Evolutionary conservation across 2,888 invertebrate species (phyloP), one percentile per base, ranked within the genome.

Genomic region (Phrixothrix hirtus): DNA sequence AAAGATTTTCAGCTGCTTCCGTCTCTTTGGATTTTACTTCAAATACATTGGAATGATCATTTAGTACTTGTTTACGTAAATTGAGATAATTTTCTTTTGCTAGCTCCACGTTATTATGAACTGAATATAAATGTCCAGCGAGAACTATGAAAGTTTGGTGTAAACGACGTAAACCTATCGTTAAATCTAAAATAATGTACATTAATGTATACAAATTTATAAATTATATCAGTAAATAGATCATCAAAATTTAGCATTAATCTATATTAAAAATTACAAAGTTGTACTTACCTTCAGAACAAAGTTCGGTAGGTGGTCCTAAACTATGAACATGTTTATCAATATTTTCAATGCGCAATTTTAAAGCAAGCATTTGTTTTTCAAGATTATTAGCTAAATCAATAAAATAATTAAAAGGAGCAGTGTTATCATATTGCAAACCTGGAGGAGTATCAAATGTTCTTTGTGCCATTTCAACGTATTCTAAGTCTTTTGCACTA

Each of bases 11-110:
- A 12, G 61, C 35, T 11, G 53, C 55, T 11, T 63, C 57, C 5
- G 59, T 52, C 35, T 64, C 62, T 34, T 62, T 65, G 13, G 58
- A 55, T 6, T 65, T 49, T 48, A 75, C 74, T 59, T 84, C 87
- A 69, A 93, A 93, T 0, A 92, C 86, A 66, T 92, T 86, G 2
- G 82, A 80, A 65, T 93, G 92, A 65, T 94, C 93, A 48, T 89
- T 87, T 30, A 87, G 79, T 11, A 90, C 81, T 62, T 89, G 87
- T 69, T 87, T 88, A 26, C 92, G 76, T 34, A 92, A 81, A 70
- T 88, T 89, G n/a, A 92, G 75, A 70, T 89, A 93, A 60, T 89
- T 88, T 49, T 92, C 90, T 74, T 92, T 93, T 67, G 91, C 90
- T 1, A 83, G 81, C 68, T 92, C 88, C 0, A 94, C 88, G 64